Conservation (phyloP, 2,113 vertebrate species). For the Saimiri boliviensis region DNA sequence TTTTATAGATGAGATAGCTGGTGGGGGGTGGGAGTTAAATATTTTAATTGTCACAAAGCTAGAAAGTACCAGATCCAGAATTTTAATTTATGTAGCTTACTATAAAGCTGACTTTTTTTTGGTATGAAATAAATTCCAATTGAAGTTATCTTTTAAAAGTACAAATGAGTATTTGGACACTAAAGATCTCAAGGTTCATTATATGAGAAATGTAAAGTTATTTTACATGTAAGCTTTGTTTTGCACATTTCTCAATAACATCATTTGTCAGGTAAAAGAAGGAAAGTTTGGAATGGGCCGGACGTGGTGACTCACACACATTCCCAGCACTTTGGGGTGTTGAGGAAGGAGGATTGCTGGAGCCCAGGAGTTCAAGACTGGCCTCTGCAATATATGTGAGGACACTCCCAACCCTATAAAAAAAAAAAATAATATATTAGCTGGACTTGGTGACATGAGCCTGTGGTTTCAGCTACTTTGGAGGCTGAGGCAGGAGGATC, state of each 20-base stretch:
- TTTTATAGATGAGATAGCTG: not conserved
- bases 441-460: too few relatives aligned
- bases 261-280: not conserved
- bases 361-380: too few relatives aligned
- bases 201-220: not conserved
- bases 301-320: too few relatives aligned
- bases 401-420: too few relatives aligned
- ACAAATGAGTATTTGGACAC: not conserved
- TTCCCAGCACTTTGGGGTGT: too few relatives aligned
- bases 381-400: too few relatives aligned
- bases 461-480: too few relatives aligned
- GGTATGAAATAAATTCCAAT: not conserved
- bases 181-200: slow-evolving; percentile 12
- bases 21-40: slow-evolving; percentile 14
- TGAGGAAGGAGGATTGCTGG: too few relatives aligned
- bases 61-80: not conserved
- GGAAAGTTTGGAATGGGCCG: not conserved
- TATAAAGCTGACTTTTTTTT: not conserved
- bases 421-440: too few relatives aligned
- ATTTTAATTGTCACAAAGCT: not conserved
- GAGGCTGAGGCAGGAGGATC: too few relatives aligned
- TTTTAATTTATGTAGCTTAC: slow-evolving; percentile 26
- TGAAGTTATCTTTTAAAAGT: not conserved
- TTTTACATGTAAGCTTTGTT: slow-evolving; percentile 31
- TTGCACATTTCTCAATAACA: not conserved